These are phyloP conservation scores for Ictidomys tridecemlineatus DNA, from an alignment of 2,113 vertebrate genomes.

Conservation along the genomic window DNA sequence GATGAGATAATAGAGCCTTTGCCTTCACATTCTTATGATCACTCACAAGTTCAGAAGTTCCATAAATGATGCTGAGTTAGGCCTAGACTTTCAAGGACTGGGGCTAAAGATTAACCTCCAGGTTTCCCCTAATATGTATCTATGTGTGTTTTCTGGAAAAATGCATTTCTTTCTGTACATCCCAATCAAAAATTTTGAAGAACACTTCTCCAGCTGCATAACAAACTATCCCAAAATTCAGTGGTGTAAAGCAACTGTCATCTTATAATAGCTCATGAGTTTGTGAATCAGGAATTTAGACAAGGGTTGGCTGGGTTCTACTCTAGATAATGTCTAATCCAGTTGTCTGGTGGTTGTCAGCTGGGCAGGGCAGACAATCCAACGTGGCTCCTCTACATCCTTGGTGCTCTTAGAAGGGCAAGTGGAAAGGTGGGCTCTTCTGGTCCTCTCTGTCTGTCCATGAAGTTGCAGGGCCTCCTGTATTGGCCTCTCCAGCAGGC, in stretches of 20 bases:
- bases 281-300: background rate
- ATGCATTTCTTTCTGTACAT: background rate
- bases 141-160: background rate
- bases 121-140: background rate
- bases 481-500: background rate
- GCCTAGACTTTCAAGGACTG: background rate
- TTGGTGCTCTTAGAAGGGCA: background rate
- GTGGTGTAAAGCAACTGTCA: background rate
- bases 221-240: background rate
- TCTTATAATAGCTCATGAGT: background rate
- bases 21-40: background rate
- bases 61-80: background rate
- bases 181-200: background rate
- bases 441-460: background rate
- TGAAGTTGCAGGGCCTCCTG: background rate
- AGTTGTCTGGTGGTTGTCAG: background rate
- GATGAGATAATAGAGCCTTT: background rate
- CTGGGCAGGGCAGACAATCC: accelerated
- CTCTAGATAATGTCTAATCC: background rate
- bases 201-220: background rate
- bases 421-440: background rate
- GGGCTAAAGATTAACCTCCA: background rate
- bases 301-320: background rate
- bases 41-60: conserved; percentile 18
- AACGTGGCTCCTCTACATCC: background rate